Conservation (phyloP, 1,140 invertebrate genomes). For the Ostrea edulis region DNA sequence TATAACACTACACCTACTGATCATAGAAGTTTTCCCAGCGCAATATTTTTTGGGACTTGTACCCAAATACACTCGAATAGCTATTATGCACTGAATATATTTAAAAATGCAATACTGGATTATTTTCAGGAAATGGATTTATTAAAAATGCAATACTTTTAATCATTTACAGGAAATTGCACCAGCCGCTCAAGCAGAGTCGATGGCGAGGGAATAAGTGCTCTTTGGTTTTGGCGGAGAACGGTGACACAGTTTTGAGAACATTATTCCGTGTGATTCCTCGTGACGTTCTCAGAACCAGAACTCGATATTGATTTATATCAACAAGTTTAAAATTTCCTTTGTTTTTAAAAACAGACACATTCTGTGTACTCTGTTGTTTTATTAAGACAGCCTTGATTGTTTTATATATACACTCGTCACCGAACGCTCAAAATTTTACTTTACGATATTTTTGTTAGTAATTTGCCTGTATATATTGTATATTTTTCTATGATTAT, state of each 20-base stretch:
- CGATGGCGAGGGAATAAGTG: constrained; percentile 46
- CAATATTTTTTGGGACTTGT: too few relatives aligned
- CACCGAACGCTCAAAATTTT: background rate
- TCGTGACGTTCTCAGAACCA: too few relatives aligned
- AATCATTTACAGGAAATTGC: constrained; percentile 39
- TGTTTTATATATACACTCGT: background rate
- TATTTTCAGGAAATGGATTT: too few relatives aligned
- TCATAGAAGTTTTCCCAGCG: too few relatives aligned
- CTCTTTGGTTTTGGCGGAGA: background rate
- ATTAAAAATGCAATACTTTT: too few relatives aligned
- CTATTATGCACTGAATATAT: too few relatives aligned
- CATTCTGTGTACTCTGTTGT: background rate
- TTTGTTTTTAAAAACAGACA: background rate
- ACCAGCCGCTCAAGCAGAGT: constrained; percentile 26
- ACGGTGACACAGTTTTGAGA: background rate
- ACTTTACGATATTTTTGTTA: background rate
- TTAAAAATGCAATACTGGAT: too few relatives aligned
- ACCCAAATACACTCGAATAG: too few relatives aligned
- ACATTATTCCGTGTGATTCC: too few relatives aligned
- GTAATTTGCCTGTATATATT: background rate
- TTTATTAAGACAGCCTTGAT: background rate
- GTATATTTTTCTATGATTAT: constrained; percentile 1
- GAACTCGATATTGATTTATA: too few relatives aligned
- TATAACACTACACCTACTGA: too few relatives aligned
- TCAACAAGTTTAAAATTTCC: too few relatives aligned